A percentile compares a stretch with the other conserved stretches of the same genome.
phyloP scores from a whole-genome alignment of 2,888 invertebrate species.

The Epicampocera succincta region DNA sequence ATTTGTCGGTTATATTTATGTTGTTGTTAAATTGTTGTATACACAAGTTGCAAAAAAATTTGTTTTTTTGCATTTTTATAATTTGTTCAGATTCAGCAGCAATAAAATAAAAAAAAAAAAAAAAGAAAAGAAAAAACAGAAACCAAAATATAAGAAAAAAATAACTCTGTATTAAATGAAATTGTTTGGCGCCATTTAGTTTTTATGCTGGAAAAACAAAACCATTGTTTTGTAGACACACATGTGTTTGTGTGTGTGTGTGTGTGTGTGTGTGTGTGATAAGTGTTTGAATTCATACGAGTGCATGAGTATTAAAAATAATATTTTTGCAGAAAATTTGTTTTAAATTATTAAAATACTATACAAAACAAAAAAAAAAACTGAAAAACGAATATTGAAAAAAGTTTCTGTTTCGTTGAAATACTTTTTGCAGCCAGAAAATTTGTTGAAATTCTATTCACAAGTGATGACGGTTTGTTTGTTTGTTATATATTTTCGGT shows the following conservation, averaged over 20 bases:
- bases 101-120: slow-evolving; percentile 59
- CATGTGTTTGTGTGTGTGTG: no score
- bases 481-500: background rate
- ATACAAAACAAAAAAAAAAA: slow-evolving; percentile 19
- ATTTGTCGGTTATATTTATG: slow-evolving; percentile 13
- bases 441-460: slow-evolving; percentile 11
- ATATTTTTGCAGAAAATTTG: slow-evolving; percentile 18
- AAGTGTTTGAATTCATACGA: no score
- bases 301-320: background rate
- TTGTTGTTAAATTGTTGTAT: slow-evolving; percentile 23
- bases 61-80: slow-evolving; percentile 1
- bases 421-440: background rate
- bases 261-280: background rate
- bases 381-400: no score
- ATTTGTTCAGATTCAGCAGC: slow-evolving; percentile 36
- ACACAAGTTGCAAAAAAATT: slow-evolving; percentile 7
- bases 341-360: slow-evolving; percentile 17
- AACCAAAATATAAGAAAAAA: background rate
- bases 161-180: slow-evolving; percentile 18
- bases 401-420: no score
- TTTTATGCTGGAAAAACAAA: slow-evolving; percentile 18
- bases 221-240: background rate
- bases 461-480: slow-evolving; percentile 2
- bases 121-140: slow-evolving; percentile 43
- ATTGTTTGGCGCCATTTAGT: slow-evolving; percentile 58